These are phyloP conservation scores for Melinaea menophilus DNA, from an alignment of 2,888 invertebrate species.

Conservation along the genomic window DNA sequence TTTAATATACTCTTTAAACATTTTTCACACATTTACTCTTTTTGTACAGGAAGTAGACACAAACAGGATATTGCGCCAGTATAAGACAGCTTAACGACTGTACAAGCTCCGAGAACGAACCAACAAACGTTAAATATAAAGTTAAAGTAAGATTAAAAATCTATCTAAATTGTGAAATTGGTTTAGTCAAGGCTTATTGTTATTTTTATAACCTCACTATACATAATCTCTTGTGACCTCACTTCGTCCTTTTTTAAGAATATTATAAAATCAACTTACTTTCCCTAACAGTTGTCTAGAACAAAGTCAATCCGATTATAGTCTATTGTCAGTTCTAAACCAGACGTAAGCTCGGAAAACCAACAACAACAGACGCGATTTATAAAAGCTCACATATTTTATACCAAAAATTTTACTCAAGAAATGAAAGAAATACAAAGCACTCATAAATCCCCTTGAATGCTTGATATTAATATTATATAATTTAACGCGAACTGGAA, in stretches of 20 bases:
- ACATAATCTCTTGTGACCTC: neutral
- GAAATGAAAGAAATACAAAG: constrained; percentile 35
- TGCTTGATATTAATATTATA: constrained; percentile 29
- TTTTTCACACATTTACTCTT: no score
- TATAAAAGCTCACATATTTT: constrained; percentile 17
- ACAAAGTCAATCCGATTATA: constrained; percentile 4
- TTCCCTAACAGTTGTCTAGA: constrained; percentile 4
- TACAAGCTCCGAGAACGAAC: no score
- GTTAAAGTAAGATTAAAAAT: no score
- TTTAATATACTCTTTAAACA: no score
- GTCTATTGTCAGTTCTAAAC: neutral
- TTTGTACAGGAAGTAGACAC: constrained; percentile 8
- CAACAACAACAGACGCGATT: constrained; percentile 15
- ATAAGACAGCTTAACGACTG: constrained; percentile 9
- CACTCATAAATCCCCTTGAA: constrained; percentile 34
- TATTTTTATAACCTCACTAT: no score
- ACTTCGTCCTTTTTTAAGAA: neutral
- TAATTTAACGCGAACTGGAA: constrained; percentile 26
- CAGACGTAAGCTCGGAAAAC: neutral
- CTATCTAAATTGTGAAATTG: no score
- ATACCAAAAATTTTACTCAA: constrained; percentile 19
- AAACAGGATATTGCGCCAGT: constrained; percentile 27
- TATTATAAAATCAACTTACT: no score
- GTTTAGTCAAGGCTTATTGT: no score
- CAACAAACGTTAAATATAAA: no score